A percentile compares a stretch with the other conserved stretches of the same genome.
phyloP scores from a whole-genome alignment of 2,113 vertebrate genomes.

The Xyliphius kryptos region DNA sequence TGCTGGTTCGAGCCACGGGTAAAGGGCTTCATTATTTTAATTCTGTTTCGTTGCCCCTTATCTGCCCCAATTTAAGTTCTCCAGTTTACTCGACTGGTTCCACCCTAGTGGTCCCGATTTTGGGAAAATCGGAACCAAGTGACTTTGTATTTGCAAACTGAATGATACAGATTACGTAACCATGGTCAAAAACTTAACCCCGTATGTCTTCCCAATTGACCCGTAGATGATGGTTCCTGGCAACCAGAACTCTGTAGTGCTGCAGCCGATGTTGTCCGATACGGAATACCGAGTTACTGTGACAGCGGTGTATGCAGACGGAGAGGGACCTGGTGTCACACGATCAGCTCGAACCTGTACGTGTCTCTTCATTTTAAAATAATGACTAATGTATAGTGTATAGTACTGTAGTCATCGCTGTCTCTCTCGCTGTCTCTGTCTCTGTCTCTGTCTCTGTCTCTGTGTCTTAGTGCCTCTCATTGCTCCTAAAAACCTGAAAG shows the following conservation, averaged over 20 bases:
- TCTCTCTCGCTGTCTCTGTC: background rate
- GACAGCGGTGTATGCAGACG: slow-evolving; percentile 21
- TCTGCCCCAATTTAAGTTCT: too few species aligned
- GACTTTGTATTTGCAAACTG: too few species aligned
- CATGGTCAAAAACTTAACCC: too few species aligned
- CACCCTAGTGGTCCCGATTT: too few species aligned
- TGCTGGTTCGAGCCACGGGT: too few species aligned
- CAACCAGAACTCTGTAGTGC: slow-evolving; percentile 18
- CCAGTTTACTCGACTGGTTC: too few species aligned
- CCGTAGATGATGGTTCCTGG: slow-evolving; percentile 33
- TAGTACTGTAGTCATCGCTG: background rate
- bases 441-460: slow-evolving; percentile 1
- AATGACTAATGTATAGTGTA: too few species aligned
- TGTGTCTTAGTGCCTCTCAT: slow-evolving; percentile 77
- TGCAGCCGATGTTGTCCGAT: slow-evolving; percentile 40
- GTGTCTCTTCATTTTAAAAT: slow-evolving; percentile 29
- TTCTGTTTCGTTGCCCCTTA: too few species aligned
- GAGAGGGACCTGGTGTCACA: background rate
- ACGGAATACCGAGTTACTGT: slow-evolving; percentile 37
- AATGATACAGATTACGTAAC: too few species aligned
- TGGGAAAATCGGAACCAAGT: too few species aligned
- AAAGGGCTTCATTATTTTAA: too few species aligned
- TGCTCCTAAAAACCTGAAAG: slow-evolving; percentile 76
- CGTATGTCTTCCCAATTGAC: too few species aligned
- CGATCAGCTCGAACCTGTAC: slow-evolving; percentile 50